Conservation (phyloP, 2,888 invertebrate genomes). For the Geophilus truncorum region DNA sequence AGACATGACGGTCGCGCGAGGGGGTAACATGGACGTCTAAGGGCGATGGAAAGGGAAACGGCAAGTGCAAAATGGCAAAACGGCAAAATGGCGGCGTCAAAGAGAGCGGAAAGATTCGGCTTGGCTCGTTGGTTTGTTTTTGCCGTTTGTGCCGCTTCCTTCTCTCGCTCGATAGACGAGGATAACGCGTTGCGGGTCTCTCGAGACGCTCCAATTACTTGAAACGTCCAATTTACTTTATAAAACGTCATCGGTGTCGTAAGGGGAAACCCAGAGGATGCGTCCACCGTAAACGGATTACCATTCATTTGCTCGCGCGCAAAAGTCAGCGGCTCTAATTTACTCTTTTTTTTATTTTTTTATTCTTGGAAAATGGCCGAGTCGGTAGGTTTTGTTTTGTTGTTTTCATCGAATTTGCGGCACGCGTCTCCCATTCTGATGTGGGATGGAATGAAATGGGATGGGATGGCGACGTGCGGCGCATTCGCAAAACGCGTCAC, state of each 20-base stretch:
- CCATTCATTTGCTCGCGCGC: background rate
- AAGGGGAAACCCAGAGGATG: too few species aligned
- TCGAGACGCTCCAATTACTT: conserved; percentile 32
- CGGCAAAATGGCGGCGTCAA: background rate
- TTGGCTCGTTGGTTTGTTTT: background rate
- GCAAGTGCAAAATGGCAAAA: too few species aligned
- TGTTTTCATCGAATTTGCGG: background rate
- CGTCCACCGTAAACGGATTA: background rate
- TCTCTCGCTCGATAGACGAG: background rate
- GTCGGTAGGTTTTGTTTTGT: background rate
- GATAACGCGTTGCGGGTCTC: conserved; percentile 1
- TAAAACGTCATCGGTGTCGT: conserved; percentile 1
- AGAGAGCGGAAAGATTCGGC: background rate
- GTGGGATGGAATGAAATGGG: too few species aligned
- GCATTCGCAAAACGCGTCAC: background rate
- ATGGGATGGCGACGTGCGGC: background rate
- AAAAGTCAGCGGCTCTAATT: background rate
- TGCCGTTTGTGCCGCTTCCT: background rate
- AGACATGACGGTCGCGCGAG: background rate
- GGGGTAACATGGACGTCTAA: background rate
- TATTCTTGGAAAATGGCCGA: background rate
- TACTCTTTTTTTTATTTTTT: background rate
- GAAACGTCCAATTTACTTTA: conserved; percentile 15
- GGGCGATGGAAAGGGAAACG: background rate
- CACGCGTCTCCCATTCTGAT: background rate